Evolutionary conservation across 2,797 vertebrate species (phyloP), one percentile per base, ranked within the genome.

Genomic region (Argyrosomus regius): DNA sequence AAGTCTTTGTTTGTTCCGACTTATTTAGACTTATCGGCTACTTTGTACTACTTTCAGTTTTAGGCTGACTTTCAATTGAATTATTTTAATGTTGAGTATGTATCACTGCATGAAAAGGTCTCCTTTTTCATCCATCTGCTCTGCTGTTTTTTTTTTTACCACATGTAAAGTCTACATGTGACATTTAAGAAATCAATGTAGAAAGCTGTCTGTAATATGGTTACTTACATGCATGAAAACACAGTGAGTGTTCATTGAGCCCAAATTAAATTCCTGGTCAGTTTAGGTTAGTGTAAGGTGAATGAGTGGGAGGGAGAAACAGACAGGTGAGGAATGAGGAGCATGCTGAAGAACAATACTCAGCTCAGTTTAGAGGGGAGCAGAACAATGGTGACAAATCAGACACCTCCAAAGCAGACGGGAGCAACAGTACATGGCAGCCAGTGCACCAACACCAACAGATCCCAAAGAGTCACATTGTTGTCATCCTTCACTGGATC

Each of bases 341-440:
- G 75, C 67, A 87, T 81, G 71, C 46, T 69, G 52, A 41, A 62
- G 80, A 77, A 88, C 86, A 89, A 87, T 90, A 61, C 53, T 72
- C 62, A 56, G 69, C 49, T 82, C 69, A 78, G 73, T 61, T 77
- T 78, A 71, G 58, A 74, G 64, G 6, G 3, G 41, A 77, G 60
- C 35, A 56, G 78, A 67, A 85, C 90, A 88, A 85, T 88, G 83
- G 88, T 72, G 89, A 82, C 73, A 50, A 72, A 80, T 66, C 78
- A 81, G 45, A 80, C 80, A 75, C 82, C 77, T 39, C 35, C 20
- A 35, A 9, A 70, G 58, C 64, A 46, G 45, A 22, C 75, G 83
- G 16, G 45, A 35, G 43, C 5, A 2, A 3, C 54, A 59, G 68
- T 7, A 45, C 56, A 43, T 43, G 66, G 46, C 18, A 46, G 50